Conservation (phyloP, 2,888 invertebrate species). For the Heteropelma amictum region DNA sequence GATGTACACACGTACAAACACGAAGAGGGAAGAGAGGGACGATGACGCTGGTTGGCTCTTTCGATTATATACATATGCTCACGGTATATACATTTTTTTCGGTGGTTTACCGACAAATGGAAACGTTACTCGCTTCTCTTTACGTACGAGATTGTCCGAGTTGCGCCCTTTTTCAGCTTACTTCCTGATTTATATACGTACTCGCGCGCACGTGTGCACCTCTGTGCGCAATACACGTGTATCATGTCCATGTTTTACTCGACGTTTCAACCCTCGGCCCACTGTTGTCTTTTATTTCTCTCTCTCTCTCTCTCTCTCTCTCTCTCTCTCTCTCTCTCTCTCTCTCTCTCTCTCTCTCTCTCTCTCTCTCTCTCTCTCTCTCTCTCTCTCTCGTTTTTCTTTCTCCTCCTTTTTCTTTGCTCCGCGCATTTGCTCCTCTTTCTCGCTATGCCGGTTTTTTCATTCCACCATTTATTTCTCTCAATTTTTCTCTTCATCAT, state of each 20-base stretch:
- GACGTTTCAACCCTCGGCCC: conserved; percentile 37
- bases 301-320: conserved; percentile 4
- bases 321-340: conserved; percentile 11
- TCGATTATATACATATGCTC: neutral
- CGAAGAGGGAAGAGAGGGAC: conserved; percentile 49
- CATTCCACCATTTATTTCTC: no score
- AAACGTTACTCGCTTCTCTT: neutral
- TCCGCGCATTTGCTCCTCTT: neutral
- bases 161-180: conserved; percentile 1
- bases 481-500: no score
- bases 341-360: conserved; percentile 23
- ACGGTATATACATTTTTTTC: neutral
- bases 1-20: conserved; percentile 71
- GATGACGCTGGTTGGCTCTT: conserved; percentile 26
- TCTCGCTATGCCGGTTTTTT: no score
- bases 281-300: conserved; percentile 2
- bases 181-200: neutral
- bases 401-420: neutral
- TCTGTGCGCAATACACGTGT: no score
- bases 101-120: neutral
- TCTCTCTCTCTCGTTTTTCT: conserved; percentile 1
- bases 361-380: conserved; percentile 7
- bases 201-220: neutral
- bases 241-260: no score
- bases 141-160: neutral